These are phyloP conservation scores for Diabrotica virgifera DNA, from an alignment of 1,140 invertebrate species.

Conservation along the genomic window DNA sequence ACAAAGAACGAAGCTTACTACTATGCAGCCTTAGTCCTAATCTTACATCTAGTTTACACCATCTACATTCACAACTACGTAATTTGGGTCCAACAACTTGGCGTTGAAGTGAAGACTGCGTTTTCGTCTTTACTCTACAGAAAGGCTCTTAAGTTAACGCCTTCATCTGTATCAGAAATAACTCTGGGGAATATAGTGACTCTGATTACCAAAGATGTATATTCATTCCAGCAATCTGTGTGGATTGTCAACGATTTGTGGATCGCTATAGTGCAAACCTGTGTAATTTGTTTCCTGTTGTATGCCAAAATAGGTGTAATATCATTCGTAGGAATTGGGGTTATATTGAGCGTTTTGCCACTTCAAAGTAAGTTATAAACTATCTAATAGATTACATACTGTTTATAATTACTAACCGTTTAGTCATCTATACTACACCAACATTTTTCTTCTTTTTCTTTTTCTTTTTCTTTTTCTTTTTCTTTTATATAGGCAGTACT, in stretches of 20 bases:
- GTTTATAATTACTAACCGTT: not conserved
- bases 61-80: constrained; percentile 67
- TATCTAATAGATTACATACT: not conserved
- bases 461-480: no score
- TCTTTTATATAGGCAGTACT: no score
- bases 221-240: constrained; percentile 65
- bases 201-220: constrained; percentile 86
- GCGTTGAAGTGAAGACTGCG: constrained; percentile 77
- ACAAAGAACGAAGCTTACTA: constrained; percentile 25
- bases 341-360: constrained; percentile 78
- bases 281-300: constrained; percentile 73
- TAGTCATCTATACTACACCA: not conserved
- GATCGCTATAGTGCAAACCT: constrained; percentile 77
- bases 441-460: no score
- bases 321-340: constrained; percentile 71
- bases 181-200: constrained; percentile 88
- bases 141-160: constrained; percentile 69
- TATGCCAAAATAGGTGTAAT: constrained; percentile 70
- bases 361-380: constrained; percentile 51
- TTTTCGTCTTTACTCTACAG: constrained; percentile 78
- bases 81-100: constrained; percentile 66
- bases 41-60: constrained; percentile 21
- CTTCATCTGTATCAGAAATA: constrained; percentile 71
- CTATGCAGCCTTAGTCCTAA: constrained; percentile 23
- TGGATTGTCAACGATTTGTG: constrained; percentile 62